Evolutionary conservation across 2,113 vertebrate species (phyloP), one percentile per base, ranked within the genome.

Genomic region (Clarias batrachus): DNA sequence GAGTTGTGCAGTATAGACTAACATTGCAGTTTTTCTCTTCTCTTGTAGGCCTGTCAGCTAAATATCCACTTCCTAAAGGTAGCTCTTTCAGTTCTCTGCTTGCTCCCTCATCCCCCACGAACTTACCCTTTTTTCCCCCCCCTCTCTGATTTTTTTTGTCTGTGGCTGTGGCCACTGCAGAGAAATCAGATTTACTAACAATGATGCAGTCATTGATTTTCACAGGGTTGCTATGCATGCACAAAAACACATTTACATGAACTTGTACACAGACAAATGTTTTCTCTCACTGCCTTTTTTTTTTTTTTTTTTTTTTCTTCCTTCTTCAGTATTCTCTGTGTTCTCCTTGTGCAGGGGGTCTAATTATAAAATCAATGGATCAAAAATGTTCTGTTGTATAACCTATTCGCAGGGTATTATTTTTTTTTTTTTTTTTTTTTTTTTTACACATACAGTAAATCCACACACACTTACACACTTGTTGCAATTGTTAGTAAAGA

Each of bases 321-420:
- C 48, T 57, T 68, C 56, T 73, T 83, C 80, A 57, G 65, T 73
- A 82, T 82, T 88, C 86, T 78, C 85, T 65, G 85, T 76, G 78
- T 62, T 87, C 80, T 82, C 78, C 81, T 68, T 82, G 63, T 30
- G 63, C 88, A 90, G 90, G 92, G 92, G 93, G 93, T 94, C 94
- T 95, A 96, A 96, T 95, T 95, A 95, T 95, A 96, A 96, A 96
- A 96, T 96, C 96, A 95, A 96, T 96, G 94, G 95, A 93, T n/a
- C n/a, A n/a, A n/a, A n/a, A n/a, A n/a, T n/a, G n/a, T n/a, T n/a
- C n/a, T n/a, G n/a, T n/a, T n/a, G n/a, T n/a, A n/a, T n/a, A n/a
- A n/a, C n/a, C n/a, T n/a, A n/a, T n/a, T n/a, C n/a, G n/a, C n/a
- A n/a, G n/a, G n/a, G n/a, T n/a, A n/a, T n/a, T n/a, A n/a, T n/a